Percentiles rank a stretch among this genome's conserved stretches.
Conservation (phyloP, 1,140 invertebrate genomes). For the Pollicipes pollicipes region DNA sequence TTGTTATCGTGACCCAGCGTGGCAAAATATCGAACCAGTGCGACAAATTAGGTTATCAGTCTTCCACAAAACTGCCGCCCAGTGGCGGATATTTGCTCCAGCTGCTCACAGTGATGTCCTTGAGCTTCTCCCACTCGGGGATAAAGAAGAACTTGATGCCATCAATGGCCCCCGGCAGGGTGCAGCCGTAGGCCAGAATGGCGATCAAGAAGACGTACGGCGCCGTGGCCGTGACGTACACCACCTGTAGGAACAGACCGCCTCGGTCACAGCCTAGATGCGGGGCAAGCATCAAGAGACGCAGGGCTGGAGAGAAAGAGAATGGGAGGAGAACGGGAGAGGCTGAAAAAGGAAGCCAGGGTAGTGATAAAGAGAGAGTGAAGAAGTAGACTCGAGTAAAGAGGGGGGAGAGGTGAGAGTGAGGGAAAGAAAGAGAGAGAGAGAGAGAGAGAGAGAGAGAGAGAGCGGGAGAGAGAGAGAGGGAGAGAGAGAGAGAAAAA, state of each 20-base stretch:
- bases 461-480: no score
- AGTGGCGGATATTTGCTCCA: not conserved
- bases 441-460: no score
- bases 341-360: not conserved
- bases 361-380: constrained; percentile 2
- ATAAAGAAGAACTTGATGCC: constrained; percentile 68
- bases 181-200: no score
- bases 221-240: no score
- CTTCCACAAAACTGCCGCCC: not conserved
- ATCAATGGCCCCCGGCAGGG: no score
- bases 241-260: constrained; percentile 54
- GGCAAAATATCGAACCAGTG: not conserved
- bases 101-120: constrained; percentile 29
- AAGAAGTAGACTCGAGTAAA: no score
- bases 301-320: constrained; percentile 69
- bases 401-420: no score
- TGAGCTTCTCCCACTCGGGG: constrained; percentile 58
- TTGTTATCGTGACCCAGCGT: constrained; percentile 24
- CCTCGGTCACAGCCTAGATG: constrained; percentile 57
- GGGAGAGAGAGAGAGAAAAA: no score
- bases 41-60: not conserved
- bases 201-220: no score
- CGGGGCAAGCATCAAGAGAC: constrained; percentile 71
- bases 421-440: no score
- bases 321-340: constrained; percentile 31